These are phyloP conservation scores for Tragulus kanchil DNA, from an alignment of 2,113 vertebrate species.

Conservation along the genomic window DNA sequence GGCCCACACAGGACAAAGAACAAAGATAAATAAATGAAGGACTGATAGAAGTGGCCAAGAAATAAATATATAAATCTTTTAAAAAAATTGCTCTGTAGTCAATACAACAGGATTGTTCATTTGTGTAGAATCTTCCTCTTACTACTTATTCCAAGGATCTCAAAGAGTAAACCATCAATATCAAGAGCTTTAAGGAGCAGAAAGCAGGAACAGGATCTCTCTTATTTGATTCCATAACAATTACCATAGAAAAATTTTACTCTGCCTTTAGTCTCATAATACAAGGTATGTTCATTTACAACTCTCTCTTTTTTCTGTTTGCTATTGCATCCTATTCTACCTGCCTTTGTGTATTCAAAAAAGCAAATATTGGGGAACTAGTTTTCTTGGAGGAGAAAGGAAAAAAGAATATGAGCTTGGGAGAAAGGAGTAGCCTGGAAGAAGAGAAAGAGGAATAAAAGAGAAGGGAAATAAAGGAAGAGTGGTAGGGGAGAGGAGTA, in stretches of 20 bases:
- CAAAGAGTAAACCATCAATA: slow-evolving; percentile 39
- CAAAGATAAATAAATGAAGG: too few species aligned
- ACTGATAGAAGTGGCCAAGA: too few species aligned
- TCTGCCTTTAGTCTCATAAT: not conserved
- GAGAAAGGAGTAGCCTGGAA: not conserved
- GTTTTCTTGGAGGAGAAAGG: not conserved
- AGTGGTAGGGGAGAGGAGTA: too few species aligned
- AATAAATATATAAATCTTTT: too few species aligned
- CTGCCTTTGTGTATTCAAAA: not conserved
- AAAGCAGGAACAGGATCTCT: slow-evolving; percentile 61
- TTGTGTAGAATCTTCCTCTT: slow-evolving; percentile 30
- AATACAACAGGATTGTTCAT: not conserved
- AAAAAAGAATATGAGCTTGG: not conserved
- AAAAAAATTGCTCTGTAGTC: too few species aligned
- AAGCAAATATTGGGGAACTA: not conserved
- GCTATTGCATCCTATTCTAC: not conserved
- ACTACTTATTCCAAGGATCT: slow-evolving; percentile 26
- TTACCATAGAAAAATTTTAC: not conserved
- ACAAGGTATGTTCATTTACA: not conserved
- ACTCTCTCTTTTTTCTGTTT: not conserved
- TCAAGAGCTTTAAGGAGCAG: slow-evolving; percentile 36
- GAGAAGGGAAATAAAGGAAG: not conserved
- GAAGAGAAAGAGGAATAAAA: not conserved
- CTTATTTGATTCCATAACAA: slow-evolving; percentile 59
- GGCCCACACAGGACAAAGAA: too few species aligned